Base-by-base conservation (phyloP, 2,113 vertebrate genomes). In the Galemys pyrenaicus region DNA sequence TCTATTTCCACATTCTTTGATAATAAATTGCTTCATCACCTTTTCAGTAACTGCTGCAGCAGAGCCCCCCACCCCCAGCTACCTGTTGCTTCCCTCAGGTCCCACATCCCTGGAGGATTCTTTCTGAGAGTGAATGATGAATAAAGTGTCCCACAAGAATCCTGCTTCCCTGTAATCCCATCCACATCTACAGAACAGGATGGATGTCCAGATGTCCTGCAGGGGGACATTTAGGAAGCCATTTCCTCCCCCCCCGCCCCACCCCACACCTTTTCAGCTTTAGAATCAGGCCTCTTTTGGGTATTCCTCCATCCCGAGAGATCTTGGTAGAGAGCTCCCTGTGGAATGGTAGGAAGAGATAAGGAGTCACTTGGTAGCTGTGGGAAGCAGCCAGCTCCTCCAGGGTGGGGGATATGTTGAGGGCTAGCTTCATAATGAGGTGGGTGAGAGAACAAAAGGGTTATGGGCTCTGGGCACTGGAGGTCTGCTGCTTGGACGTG, bases 101-200 rank as follows among this genome's bases (percentile, higher is more conserved):
- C 10, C 15, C 19, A 24, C 51, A 46, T 46, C 22, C 64, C 24
- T 84, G 51, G 39, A 49, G 64, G 60, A 20, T 75, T 83, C 54
- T 79, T 82, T 91, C 56, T 28, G 62, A 85, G 22, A n/a, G 37
- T 71, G 94, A 54, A 17, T 16, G 60, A 83, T 83, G 65, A 88
- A 91, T 46, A 24, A 78, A 51, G 46, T 44, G 24, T 86, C 39
- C 26, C 64, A n/a, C 44, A 68, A 0, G 16, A 65, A 46, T 51
- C n/a, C 64, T 17, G 58, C 41, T n/a, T 74, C 51, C 20, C 60
- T 68, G 26, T 22, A 44, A 82, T 64, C 11, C 37, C n/a, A 11
- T 68, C 35, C 35, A 35, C 26, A 32, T 15, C 54, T 54, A 22
- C 13, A 85, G 28, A 67, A 81, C 37, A 46, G 30, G 15, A 49